Evolutionary conservation across 2,797 vertebrate species (phyloP).

Genomic region (Cirrhinus mrigala): DNA sequence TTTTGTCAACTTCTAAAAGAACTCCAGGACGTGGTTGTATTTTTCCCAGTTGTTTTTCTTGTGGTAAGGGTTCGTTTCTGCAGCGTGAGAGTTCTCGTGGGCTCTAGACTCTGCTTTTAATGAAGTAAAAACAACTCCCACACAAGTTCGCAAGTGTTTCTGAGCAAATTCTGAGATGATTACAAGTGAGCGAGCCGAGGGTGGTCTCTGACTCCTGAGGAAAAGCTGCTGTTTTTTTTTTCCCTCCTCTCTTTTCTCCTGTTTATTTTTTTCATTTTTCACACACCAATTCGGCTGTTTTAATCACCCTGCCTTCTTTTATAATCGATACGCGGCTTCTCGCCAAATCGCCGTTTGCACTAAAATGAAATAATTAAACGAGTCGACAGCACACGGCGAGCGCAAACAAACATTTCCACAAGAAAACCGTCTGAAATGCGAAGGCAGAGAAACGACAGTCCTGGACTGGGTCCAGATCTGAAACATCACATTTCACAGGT

Average conservation of each 20-base stretch:
- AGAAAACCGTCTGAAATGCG: constrained; percentile 41
- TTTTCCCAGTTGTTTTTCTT: constrained; percentile 45
- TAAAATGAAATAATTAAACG: constrained; percentile 41
- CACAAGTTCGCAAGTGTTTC: constrained; percentile 79
- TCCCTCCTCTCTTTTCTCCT: constrained; percentile 22
- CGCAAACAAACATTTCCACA: constrained; percentile 48
- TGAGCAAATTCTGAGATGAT: constrained; percentile 83
- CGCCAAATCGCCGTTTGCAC: constrained; percentile 17
- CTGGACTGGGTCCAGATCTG: constrained; percentile 54
- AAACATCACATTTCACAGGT: constrained; percentile 53
- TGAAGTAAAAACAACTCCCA: constrained; percentile 71
- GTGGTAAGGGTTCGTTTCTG: constrained; percentile 51
- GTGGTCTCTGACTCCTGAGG: constrained; percentile 80
- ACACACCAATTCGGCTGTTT: constrained; percentile 35
- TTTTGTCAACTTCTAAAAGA: constrained; percentile 34
- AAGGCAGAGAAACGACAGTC: constrained; percentile 38
- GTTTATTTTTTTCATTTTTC: constrained; percentile 44
- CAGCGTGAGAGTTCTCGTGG: constrained; percentile 62
- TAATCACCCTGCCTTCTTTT: constrained; percentile 47
- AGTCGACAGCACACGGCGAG: constrained; percentile 17
- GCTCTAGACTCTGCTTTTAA: constrained; percentile 67
- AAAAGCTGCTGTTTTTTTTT: constrained; percentile 64
- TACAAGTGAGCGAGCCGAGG: constrained; percentile 81
- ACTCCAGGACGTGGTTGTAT: constrained; percentile 31
- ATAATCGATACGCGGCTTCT: constrained; percentile 44